A percentile compares a stretch with the other conserved stretches of the same genome.
phyloP scores from a whole-genome alignment of 2,888 invertebrate species.

The Emmelina monodactyla region DNA sequence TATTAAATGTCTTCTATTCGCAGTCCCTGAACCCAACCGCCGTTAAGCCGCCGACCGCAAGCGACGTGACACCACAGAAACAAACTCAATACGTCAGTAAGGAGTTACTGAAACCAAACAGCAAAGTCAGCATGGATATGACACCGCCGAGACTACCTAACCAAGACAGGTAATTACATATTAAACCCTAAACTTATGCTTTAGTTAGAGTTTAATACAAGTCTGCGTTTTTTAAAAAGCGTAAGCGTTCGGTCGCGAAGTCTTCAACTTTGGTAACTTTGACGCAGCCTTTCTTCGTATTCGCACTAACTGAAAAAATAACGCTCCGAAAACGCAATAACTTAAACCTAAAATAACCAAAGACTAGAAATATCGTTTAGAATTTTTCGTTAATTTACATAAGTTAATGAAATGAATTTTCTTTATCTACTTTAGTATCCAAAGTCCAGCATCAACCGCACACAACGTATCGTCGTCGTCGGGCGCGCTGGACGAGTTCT shows the following conservation, averaged over 20 bases:
- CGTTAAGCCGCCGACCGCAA: slow-evolving; percentile 22
- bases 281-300: no score
- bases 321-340: no score
- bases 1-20: slow-evolving; percentile 11
- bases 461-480: slow-evolving; percentile 60
- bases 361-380: no score
- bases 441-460: slow-evolving; percentile 31
- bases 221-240: no score
- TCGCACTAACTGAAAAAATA: no score
- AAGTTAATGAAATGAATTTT: background rate
- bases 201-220: no score
- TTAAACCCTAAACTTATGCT: no score
- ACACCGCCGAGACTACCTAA: slow-evolving; percentile 30
- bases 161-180: slow-evolving; percentile 41
- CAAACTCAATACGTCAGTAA: slow-evolving; percentile 43
- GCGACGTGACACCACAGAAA: slow-evolving; percentile 19
- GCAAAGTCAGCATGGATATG: slow-evolving; percentile 37
- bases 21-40: slow-evolving; percentile 36
- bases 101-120: slow-evolving; percentile 34
- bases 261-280: no score
- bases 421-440: slow-evolving; percentile 24
- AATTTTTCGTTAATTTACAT: no score
- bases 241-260: no score
- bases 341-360: no score
- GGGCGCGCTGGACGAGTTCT: slow-evolving; percentile 67